These are phyloP conservation scores for Gymnodraco acuticeps DNA, from an alignment of 2,797 vertebrate species.

Conservation along the genomic window DNA sequence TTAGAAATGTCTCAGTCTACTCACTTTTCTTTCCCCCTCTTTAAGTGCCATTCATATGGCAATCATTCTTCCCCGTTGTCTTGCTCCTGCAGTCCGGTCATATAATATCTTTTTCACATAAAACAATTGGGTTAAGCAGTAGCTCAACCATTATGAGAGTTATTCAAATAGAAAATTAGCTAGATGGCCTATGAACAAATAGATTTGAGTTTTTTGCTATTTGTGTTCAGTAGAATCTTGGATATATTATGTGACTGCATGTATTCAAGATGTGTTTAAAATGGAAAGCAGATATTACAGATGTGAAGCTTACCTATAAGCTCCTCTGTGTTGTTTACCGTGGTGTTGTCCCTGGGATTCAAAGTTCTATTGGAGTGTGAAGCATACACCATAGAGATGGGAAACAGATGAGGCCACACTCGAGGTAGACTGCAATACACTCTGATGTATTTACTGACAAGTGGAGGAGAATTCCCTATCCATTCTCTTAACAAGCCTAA, in stretches of 20 bases:
- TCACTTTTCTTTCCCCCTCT: conserved; percentile 28
- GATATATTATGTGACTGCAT: conserved; percentile 7
- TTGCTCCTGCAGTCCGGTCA: background rate
- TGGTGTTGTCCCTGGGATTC: conserved; percentile 50
- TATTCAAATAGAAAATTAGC: conserved; percentile 65
- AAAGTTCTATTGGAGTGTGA: conserved; percentile 56
- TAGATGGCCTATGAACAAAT: conserved; percentile 60
- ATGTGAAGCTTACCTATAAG: conserved; percentile 11
- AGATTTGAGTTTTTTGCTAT: conserved; percentile 49
- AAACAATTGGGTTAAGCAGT: conserved; percentile 49
- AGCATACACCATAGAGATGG: conserved; percentile 59
- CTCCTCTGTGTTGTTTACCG: conserved; percentile 30
- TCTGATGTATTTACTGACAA: conserved; percentile 80
- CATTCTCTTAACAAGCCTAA: conserved; percentile 78
- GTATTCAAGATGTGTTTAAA: conserved; percentile 15
- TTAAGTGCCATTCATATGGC: conserved; percentile 21
- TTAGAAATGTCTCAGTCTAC: conserved; percentile 38
- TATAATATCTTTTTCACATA: conserved; percentile 17
- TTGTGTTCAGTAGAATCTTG: conserved; percentile 13
- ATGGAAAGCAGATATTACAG: background rate
- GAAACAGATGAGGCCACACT: conserved; percentile 71
- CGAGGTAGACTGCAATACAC: conserved; percentile 67
- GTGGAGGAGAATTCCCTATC: conserved; percentile 66
- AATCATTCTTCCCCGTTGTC: conserved; percentile 3
- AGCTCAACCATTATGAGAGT: conserved; percentile 51